Percentiles rank a stretch among this genome's conserved stretches.
Conservation (phyloP, 2,888 invertebrate genomes). For the Apamea epomidion region DNA sequence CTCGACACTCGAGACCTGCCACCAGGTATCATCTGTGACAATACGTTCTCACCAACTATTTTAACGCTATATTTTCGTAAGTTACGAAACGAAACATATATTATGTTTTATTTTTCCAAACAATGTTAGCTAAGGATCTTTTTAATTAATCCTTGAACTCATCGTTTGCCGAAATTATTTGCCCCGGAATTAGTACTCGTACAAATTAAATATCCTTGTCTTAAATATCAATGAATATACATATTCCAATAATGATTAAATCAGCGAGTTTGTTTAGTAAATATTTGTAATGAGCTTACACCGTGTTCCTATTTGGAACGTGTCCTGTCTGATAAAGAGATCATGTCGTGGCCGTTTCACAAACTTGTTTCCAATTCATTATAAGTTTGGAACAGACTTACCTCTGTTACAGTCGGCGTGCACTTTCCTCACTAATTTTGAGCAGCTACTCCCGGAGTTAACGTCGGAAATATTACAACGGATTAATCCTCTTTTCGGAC, state of each 20-base stretch:
- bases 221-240: slow-evolving; percentile 14
- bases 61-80: slow-evolving; percentile 26
- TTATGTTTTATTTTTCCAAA: slow-evolving; percentile 6
- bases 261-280: slow-evolving; percentile 2
- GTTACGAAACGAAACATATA: background rate
- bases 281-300: slow-evolving; percentile 38
- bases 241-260: slow-evolving; percentile 22
- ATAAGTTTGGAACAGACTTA: slow-evolving; percentile 71
- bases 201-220: background rate
- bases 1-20: slow-evolving; percentile 40
- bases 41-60: slow-evolving; percentile 18
- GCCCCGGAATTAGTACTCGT: background rate
- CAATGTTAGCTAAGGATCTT: background rate
- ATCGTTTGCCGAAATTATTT: background rate
- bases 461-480: slow-evolving; percentile 60
- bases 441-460: slow-evolving; percentile 49
- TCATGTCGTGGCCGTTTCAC: slow-evolving; percentile 62
- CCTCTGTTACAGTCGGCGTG: slow-evolving; percentile 64
- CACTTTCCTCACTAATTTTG: slow-evolving; percentile 60
- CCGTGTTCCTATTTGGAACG: slow-evolving; percentile 41
- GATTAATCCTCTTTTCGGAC: slow-evolving; percentile 63
- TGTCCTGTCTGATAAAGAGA: slow-evolving; percentile 60
- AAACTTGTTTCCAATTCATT: slow-evolving; percentile 72
- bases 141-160: slow-evolving; percentile 3
- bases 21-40: slow-evolving; percentile 38